A percentile compares a stretch with the other conserved stretches of the same genome.
Conservation (phyloP, 2,113 vertebrate genomes). For the Melanerpes aurifrons region DNA sequence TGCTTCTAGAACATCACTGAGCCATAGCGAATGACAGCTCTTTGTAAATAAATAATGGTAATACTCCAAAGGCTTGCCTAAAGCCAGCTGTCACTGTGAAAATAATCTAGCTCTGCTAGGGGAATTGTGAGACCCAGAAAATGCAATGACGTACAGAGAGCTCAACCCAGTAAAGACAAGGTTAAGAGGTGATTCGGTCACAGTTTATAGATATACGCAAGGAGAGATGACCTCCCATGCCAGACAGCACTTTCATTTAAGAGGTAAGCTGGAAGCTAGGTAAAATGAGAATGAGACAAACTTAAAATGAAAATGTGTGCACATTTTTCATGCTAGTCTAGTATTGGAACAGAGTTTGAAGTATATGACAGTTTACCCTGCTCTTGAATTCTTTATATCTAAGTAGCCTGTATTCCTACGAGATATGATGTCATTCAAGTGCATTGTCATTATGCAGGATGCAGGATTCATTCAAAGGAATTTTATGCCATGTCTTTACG, state of each 20-base stretch:
- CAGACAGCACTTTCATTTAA: not conserved
- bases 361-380: not conserved
- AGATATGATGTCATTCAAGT: not conserved
- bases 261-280: not conserved
- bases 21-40: not conserved
- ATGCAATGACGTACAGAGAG: not conserved
- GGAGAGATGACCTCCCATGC: not conserved
- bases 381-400: not conserved
- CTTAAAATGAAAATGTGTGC: not conserved
- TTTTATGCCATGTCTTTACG: not conserved
- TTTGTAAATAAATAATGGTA: not conserved
- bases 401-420: not conserved
- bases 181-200: not conserved
- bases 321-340: not conserved
- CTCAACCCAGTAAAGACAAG: not conserved
- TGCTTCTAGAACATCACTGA: not conserved
- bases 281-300: conserved; percentile 1
- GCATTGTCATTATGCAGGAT: not conserved
- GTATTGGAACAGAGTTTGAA: not conserved
- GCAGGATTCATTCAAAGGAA: not conserved
- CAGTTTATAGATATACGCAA: not conserved
- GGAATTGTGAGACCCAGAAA: not conserved
- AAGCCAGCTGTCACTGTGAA: not conserved
- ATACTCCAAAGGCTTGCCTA: not conserved
- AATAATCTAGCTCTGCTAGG: not conserved